Base-by-base conservation (phyloP, 2,797 vertebrate species). In the Diplodus puntazzo region DNA sequence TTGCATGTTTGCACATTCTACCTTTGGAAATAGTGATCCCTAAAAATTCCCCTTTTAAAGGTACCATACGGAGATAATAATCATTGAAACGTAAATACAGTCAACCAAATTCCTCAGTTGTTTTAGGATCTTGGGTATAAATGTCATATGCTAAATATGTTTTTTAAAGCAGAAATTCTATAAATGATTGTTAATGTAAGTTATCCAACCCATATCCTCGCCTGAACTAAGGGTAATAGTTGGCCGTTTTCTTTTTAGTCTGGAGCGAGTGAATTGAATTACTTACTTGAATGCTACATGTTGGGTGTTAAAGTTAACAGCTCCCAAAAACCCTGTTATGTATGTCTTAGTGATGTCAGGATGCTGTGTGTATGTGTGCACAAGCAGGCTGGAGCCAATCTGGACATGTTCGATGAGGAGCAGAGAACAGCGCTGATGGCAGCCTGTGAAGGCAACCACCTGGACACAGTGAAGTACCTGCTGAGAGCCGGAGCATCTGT, bases 361-460 rank as follows among this genome's bases (percentile, higher is more conserved):
- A 18, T 11, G 10, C 2, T 45, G n/a, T 57, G 10, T 50, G 12
- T 66, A 18, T 68, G 27, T 68, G 13, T 63, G 21, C 20, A 17
- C 34, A 11, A 16, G 4, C 74, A 99, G 98, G 98, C 98, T 62
- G 98, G 98, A 45, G 98, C 97, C 39, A 98, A 99, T 79, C 94
- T 99, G 54, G 98, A 99, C 89, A 97, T 94, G 91, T 97, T 96
- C 86, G 97, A 99, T 0, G 96, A 97, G 77, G 97, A 98, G 86
- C 98, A 98, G 94, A 94, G 96, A 79, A 99, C 98, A 0, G 97
- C 98, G 0, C 89, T 99, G 92, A 98, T 99, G 97, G 96, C 96
- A 6, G 97, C 98, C 11, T 97, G 96, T 69, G 97, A 99, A 86
- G 97, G 97, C 92, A 98, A 97, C 94, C 97, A 98, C 48, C 83